Percentiles rank a stretch among this genome's conserved stretches.
Evolutionary conservation across 2,888 invertebrate genomes (phyloP).

Genomic region (Chydorus sphaericus): DNA sequence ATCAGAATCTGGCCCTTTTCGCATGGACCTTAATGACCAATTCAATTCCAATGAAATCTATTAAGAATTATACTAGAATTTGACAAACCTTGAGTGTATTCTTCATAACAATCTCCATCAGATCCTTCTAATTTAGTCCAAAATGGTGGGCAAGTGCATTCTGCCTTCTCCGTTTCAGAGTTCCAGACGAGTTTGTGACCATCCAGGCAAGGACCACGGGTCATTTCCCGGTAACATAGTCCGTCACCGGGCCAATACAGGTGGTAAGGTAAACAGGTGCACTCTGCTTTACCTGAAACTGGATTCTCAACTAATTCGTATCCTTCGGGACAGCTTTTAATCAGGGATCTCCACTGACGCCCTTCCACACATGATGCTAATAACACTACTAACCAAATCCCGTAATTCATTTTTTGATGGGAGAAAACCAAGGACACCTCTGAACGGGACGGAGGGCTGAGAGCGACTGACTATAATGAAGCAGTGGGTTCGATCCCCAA

Average conservation of each 20-base stretch:
- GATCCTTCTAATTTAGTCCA: conserved; percentile 19
- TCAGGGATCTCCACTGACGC: background rate
- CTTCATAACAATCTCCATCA: conserved; percentile 21
- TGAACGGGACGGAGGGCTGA: too few relatives aligned
- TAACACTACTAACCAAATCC: too few relatives aligned
- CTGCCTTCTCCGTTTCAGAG: conserved; percentile 13
- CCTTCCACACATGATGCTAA: too few relatives aligned
- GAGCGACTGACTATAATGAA: too few relatives aligned
- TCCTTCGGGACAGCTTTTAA: conserved; percentile 16
- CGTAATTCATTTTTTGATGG: too few relatives aligned
- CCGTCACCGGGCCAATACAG: conserved; percentile 21
- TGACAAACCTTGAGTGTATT: conserved; percentile 21
- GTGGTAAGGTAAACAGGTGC: conserved; percentile 20
- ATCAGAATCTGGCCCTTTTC: conserved; percentile 20
- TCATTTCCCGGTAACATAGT: conserved; percentile 21
- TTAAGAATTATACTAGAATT: background rate
- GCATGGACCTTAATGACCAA: conserved; percentile 20
- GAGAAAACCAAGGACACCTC: too few relatives aligned
- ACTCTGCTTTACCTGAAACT: conserved; percentile 13
- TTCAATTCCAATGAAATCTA: background rate
- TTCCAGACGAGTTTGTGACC: conserved; percentile 19
- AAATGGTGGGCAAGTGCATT: conserved; percentile 18
- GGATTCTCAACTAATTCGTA: conserved; percentile 14
- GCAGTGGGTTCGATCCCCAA: too few relatives aligned
- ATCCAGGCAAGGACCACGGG: conserved; percentile 19